Conservation (phyloP, 2,888 invertebrate genomes). For the Trachelus iudaicus region DNA sequence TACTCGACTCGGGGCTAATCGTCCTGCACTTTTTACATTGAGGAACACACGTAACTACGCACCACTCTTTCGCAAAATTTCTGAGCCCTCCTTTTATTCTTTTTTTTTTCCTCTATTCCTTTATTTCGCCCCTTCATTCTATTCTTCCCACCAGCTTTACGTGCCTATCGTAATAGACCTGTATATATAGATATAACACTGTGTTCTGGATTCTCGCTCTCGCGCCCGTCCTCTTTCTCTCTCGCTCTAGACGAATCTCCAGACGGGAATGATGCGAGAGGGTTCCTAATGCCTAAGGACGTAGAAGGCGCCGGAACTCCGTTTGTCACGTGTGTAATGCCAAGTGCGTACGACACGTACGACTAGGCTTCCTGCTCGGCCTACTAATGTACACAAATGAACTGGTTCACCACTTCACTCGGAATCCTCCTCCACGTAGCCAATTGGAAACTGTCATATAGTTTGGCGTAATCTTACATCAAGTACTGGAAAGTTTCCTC, state of each 20-base stretch:
- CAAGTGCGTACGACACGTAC: conserved; percentile 4
- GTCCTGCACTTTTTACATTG: background rate
- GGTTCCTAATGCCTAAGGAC: background rate
- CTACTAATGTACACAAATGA: conserved; percentile 6
- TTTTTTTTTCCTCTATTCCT: background rate
- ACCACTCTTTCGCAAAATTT: background rate
- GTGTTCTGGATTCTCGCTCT: background rate
- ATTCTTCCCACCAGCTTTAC: background rate
- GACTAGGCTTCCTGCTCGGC: background rate
- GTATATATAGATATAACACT: background rate
- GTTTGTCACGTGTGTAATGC: conserved; percentile 1
- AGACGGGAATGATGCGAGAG: background rate
- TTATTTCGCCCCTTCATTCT: background rate
- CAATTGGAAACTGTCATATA: background rate
- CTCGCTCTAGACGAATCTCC: background rate
- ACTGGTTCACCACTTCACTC: background rate
- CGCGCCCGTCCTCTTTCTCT: background rate
- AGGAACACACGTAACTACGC: background rate
- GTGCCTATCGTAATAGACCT: background rate
- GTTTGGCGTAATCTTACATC: background rate
- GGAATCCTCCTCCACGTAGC: background rate
- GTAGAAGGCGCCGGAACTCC: background rate
- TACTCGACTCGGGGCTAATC: background rate
- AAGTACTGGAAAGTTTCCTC: background rate
- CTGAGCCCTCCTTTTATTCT: background rate